Conservation (phyloP, 2,797 vertebrate genomes). For the Hirundo rustica region DNA sequence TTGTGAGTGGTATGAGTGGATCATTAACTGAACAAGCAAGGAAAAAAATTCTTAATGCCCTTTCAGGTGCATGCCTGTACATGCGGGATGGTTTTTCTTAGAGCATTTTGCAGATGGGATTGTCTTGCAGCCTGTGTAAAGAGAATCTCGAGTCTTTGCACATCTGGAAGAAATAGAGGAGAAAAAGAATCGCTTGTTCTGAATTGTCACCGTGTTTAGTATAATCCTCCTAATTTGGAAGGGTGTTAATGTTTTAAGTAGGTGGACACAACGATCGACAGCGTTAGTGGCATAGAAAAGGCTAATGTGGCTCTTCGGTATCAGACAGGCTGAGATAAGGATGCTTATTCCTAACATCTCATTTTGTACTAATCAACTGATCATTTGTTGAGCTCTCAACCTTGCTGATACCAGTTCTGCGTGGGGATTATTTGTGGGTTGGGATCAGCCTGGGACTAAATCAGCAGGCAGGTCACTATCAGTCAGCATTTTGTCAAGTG, state of each 20-base stretch:
- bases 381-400: background rate
- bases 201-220: background rate
- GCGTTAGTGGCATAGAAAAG: background rate
- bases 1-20: constrained; percentile 23
- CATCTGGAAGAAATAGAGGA: background rate
- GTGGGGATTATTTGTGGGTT: background rate
- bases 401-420: background rate
- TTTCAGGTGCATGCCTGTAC: background rate
- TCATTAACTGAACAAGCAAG: constrained; percentile 69
- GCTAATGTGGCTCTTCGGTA: background rate
- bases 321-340: background rate
- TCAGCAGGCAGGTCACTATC: background rate
- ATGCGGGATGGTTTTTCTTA: background rate
- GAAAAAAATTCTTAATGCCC: constrained; percentile 26
- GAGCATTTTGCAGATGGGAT: background rate
- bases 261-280: background rate
- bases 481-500: background rate
- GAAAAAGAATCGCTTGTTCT: background rate
- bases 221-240: background rate
- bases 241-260: constrained; percentile 19
- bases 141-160: background rate
- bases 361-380: background rate
- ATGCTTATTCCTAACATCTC: background rate
- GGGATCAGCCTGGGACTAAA: background rate
- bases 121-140: background rate